Conservation (phyloP, 53 echinoderm and acorn worm genomes). For the Patiria pectinifera region DNA sequence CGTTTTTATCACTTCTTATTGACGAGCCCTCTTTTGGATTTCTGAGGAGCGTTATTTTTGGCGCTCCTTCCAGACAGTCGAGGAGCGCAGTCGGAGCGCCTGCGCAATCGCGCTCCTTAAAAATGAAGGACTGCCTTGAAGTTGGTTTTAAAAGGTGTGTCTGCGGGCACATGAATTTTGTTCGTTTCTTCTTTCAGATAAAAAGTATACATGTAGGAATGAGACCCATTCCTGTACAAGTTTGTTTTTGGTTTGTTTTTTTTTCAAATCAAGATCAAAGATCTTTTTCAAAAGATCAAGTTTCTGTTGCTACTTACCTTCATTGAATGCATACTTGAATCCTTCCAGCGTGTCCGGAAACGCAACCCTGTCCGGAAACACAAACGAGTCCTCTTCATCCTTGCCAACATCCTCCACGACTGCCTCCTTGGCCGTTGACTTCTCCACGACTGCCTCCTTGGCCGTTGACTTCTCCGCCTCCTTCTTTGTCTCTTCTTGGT, state of each 20-base stretch:
- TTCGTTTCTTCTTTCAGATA: too few relatives aligned
- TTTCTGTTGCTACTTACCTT: constrained; percentile 57
- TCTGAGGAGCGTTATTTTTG: too few relatives aligned
- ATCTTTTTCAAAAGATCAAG: not conserved
- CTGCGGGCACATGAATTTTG: too few relatives aligned
- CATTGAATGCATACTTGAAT: constrained; percentile 86
- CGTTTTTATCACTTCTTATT: too few relatives aligned
- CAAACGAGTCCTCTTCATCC: not conserved
- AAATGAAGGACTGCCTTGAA: too few relatives aligned
- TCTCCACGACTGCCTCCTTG: not conserved
- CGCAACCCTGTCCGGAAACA: constrained; percentile 50
- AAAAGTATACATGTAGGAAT: too few relatives aligned
- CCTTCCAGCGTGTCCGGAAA: constrained; percentile 78
- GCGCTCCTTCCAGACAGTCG: too few relatives aligned
- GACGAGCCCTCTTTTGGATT: too few relatives aligned
- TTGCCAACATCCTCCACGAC: not conserved
- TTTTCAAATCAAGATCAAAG: not conserved
- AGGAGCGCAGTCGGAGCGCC: too few relatives aligned
- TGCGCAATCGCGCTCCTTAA: too few relatives aligned
- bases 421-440: not conserved
- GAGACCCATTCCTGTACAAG: too few relatives aligned
- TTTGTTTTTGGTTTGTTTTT: not conserved
- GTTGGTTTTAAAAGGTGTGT: too few relatives aligned
- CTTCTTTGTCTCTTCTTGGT: not conserved
- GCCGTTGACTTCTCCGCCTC: not conserved